Evolutionary conservation across 2,797 vertebrate species (phyloP).

Genomic region (Mormyrus proboscirostris): DNA sequence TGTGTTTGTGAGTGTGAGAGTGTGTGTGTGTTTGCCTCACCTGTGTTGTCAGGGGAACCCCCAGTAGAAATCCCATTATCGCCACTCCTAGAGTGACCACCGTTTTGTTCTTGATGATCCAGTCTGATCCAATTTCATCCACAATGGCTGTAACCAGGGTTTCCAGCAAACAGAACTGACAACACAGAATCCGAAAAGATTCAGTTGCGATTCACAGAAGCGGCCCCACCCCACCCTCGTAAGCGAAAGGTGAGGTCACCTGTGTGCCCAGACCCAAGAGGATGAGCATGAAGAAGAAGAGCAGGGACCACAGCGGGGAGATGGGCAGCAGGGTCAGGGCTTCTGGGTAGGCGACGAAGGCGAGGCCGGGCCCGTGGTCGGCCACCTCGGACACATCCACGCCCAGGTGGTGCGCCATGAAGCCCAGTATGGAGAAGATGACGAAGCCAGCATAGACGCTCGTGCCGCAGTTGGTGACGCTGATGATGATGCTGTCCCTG

Average conservation of each 20-base stretch:
- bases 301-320: constrained; percentile 90
- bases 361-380: constrained; percentile 89
- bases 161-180: constrained; percentile 91
- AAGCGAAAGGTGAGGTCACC: constrained; percentile 56
- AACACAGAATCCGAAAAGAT: neutral
- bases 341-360: constrained; percentile 94
- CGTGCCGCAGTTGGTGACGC: constrained; percentile 94
- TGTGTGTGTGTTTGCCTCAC: constrained; percentile 43
- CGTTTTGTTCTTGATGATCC: constrained; percentile 89
- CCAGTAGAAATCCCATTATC: constrained; percentile 79
- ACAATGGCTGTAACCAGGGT: constrained; percentile 92
- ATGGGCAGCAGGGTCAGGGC: constrained; percentile 91
- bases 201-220: neutral
- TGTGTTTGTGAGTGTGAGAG: neutral
- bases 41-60: constrained; percentile 85
- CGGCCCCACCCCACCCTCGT: neutral
- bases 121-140: constrained; percentile 91
- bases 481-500: constrained; percentile 99
- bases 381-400: constrained; percentile 91
- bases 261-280: constrained; percentile 92
- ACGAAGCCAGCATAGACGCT: constrained; percentile 95
- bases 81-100: constrained; percentile 82
- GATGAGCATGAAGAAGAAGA: constrained; percentile 99
- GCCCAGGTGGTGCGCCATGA: constrained; percentile 91
- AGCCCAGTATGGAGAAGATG: constrained; percentile 98